Percentiles rank a stretch among this genome's conserved stretches.
Conservation (phyloP, 2,113 vertebrate species). For the Ovis aries region DNA sequence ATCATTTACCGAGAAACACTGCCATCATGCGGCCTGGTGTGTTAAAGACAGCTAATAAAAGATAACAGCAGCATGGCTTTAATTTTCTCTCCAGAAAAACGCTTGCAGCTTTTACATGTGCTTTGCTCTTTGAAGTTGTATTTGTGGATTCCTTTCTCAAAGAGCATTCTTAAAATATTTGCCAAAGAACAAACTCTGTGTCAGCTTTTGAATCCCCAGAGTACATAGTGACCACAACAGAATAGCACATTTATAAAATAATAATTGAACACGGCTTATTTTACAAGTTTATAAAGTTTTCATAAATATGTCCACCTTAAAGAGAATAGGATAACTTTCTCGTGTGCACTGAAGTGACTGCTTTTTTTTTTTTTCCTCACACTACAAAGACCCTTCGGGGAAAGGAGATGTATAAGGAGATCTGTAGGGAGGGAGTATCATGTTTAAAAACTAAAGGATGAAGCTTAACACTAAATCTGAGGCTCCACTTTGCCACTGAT, state of each 20-base stretch:
- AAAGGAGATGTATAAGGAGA: neutral
- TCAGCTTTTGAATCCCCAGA: neutral
- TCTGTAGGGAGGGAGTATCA: neutral
- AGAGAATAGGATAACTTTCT: neutral
- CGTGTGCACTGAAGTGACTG: neutral
- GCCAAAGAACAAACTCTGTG: neutral
- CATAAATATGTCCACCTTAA: neutral
- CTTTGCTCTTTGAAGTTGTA: neutral
- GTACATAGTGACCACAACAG: neutral
- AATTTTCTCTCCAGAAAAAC: neutral
- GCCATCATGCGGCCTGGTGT: conserved; percentile 41
- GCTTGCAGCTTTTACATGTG: neutral
- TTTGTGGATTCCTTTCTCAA: neutral
- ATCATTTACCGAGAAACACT: conserved; percentile 58
- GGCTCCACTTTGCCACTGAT: neutral
- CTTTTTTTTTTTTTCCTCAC: neutral
- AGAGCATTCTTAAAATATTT: neutral
- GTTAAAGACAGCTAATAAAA: neutral
- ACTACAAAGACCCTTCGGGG: neutral
- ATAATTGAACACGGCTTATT: neutral
- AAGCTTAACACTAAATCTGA: neutral
- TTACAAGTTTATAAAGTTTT: neutral
- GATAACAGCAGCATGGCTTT: neutral
- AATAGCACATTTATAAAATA: neutral
- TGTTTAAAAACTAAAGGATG: neutral